phyloP scores from a whole-genome alignment of 35 echinoderm and acorn worm species.

The Stichopus chloronotus region DNA sequence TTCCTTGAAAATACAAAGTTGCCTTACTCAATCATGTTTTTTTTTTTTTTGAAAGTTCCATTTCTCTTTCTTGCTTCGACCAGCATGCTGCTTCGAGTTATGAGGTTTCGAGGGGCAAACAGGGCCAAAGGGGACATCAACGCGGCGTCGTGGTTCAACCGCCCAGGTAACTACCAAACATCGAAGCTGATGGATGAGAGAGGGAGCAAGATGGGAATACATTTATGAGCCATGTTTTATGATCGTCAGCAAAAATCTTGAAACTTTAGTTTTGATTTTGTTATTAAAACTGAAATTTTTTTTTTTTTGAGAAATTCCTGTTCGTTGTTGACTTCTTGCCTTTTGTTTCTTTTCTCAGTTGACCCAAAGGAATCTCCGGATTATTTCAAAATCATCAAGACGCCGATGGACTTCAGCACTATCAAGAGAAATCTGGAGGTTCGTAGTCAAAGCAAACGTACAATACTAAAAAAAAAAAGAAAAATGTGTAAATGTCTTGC shows the following conservation, averaged over 20 bases:
- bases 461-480: no score
- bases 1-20: no score
- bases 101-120: slow-evolving; percentile 92
- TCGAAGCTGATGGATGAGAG: not conserved
- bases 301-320: no score
- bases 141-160: slow-evolving; percentile 98
- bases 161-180: slow-evolving; percentile 78
- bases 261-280: no score
- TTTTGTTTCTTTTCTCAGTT: slow-evolving; percentile 54
- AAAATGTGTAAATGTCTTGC: no score
- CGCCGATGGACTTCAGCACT: slow-evolving; percentile 98
- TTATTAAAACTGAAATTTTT: no score
- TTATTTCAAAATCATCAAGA: slow-evolving; percentile 87
- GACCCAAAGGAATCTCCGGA: slow-evolving; percentile 81
- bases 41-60: not conserved
- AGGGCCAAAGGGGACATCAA: slow-evolving; percentile 94
- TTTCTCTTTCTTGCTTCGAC: slow-evolving; percentile 21
- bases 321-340: no score
- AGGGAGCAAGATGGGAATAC: no score
- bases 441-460: not conserved
- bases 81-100: slow-evolving; percentile 90
- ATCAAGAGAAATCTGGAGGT: slow-evolving; percentile 97
- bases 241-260: no score
- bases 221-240: no score
- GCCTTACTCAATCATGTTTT: no score